Base-by-base conservation (phyloP, 2,888 invertebrate species). In the Synergus japonicus region DNA sequence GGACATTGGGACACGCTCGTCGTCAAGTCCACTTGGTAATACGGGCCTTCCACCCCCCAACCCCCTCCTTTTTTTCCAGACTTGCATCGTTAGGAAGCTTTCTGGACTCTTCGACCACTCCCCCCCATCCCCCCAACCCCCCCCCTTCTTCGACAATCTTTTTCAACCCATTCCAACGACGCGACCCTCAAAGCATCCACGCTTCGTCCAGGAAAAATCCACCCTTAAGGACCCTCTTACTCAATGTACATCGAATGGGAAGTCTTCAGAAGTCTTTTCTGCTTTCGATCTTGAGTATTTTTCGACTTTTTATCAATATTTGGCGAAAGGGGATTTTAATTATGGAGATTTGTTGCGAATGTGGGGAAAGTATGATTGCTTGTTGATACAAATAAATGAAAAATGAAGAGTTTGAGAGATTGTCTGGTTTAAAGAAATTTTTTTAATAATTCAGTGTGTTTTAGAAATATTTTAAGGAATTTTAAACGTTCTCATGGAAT, bases 21-120 rank as follows among this genome's bases (percentile, higher is more conserved):
- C 88, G 89, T 87, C 90, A 83, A 85, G 90, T 91, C 90, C 91
- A 91, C 89, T 90, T 88, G 89, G 87, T 90, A 91, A 90, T 91
- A 89, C 88, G 88, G 88, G 86, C 86, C 88, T 89, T 86, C 84
- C 77, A 79, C 79, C 76, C 81, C 82, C 77, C 81, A 78, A 22
- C 76, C 81, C 82, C 77, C 81, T 78, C 65, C 76, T 73, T 76
- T 29, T 76, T 29, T 29, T 29, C 29, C 79, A 83, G 86, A 84
- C 86, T 84, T 85, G 84, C 90, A 87, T 91, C 89, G 89, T 91
- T 91, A 91, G 88, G 87, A 89, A 85, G 87, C 87, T 87, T 89
- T 87, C 86, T 85, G 84, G 82, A 85, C 85, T 80, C 79, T 82
- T 84, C 81, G 81, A 81, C 83, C 81, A 78, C 83, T 76, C 82